Conservation (phyloP, 1,140 invertebrate genomes). For the Drosophila cardini region DNA sequence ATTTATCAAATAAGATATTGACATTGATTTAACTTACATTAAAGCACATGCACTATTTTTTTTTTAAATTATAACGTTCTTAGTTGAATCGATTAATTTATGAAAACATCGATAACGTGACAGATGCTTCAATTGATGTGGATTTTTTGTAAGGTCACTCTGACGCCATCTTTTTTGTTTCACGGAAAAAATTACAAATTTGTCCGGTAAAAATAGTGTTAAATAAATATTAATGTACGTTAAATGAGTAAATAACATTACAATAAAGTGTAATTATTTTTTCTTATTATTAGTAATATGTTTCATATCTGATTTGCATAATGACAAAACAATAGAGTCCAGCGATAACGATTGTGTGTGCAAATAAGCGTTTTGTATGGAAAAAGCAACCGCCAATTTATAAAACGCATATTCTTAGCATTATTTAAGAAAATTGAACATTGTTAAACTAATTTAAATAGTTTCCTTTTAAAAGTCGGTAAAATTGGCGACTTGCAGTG, state of each 20-base stretch:
- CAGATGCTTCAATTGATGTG: background rate
- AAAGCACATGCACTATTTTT: background rate
- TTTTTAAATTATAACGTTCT: background rate
- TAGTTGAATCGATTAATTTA: constrained; percentile 8
- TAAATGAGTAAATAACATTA: constrained; percentile 21
- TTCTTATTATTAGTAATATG: background rate
- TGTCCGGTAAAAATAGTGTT: constrained; percentile 65
- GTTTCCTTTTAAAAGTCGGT: background rate
- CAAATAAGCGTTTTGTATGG: constrained; percentile 46
- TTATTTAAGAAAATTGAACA: background rate
- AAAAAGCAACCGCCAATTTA: constrained; percentile 43
- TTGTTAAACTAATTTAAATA: constrained; percentile 8
- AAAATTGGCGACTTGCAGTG: constrained; percentile 16
- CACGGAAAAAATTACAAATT: constrained; percentile 62
- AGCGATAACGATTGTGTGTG: constrained; percentile 43
- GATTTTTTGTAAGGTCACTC: constrained; percentile 49
- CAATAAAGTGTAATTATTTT: background rate
- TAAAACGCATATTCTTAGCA: background rate
- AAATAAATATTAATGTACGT: constrained; percentile 62
- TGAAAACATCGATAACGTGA: constrained; percentile 16
- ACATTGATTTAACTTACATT: no score
- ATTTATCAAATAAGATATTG: background rate
- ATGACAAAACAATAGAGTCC: constrained; percentile 6
- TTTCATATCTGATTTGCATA: constrained; percentile 14
- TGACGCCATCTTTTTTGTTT: constrained; percentile 58